Conservation (phyloP, 2,797 vertebrate species). For the Thamnophis elegans region DNA sequence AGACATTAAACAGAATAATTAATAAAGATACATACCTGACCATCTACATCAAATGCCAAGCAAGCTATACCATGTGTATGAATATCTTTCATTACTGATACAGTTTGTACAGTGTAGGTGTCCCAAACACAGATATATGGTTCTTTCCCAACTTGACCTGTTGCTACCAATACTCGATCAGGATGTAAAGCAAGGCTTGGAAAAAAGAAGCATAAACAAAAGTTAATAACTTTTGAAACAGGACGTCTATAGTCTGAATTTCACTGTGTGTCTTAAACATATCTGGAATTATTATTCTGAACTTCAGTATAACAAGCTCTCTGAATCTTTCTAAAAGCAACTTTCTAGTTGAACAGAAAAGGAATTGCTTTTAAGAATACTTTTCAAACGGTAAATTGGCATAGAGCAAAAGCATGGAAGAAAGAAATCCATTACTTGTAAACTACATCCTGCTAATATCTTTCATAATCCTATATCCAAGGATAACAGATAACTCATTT, state of each 20-base stretch:
- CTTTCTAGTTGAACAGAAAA: neutral
- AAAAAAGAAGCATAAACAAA: conserved; percentile 22
- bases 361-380: neutral
- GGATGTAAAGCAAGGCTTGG: conserved; percentile 95
- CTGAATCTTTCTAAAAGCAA: neutral
- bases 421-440: neutral
- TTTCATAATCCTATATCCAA: neutral
- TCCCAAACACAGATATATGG: conserved; percentile 98
- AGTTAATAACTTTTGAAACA: neutral
- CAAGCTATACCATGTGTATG: conserved; percentile 97
- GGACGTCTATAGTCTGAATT: neutral
- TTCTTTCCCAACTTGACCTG: conserved; percentile 98
- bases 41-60: conserved; percentile 94
- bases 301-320: neutral
- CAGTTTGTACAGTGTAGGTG: conserved; percentile 93
- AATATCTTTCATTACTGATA: conserved; percentile 93
- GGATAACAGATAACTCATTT: neutral
- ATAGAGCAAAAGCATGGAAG: neutral
- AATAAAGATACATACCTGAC: conserved; percentile 83
- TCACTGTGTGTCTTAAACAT: neutral
- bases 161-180: conserved; percentile 94
- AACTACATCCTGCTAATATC: neutral
- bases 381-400: neutral
- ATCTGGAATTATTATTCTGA: neutral
- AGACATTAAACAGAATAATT: conserved; percentile 37